A percentile compares a stretch with the other conserved stretches of the same genome.
Evolutionary conservation across 2,113 vertebrate genomes (phyloP).

Genomic region (Pomatorhinus ruficollis): DNA sequence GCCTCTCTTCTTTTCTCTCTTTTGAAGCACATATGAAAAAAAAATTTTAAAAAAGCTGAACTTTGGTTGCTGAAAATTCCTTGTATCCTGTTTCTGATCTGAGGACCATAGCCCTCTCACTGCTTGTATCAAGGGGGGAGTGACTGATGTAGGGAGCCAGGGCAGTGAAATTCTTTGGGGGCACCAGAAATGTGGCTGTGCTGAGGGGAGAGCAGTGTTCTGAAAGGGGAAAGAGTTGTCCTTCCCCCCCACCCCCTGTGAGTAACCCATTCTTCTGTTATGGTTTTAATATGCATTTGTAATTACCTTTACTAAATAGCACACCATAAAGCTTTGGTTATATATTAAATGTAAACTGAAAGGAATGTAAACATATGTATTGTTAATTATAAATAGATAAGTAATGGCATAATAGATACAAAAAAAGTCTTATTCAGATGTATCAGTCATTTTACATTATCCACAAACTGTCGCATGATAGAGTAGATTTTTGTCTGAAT

Average conservation of each 20-base stretch:
- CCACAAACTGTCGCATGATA: conserved; percentile 95
- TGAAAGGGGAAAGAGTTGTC: conserved; percentile 62
- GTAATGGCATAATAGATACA: conserved; percentile 80
- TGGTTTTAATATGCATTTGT: conserved; percentile 84
- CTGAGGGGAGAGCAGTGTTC: conserved; percentile 66
- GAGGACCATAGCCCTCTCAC: not conserved
- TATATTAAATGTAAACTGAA: conserved; percentile 97
- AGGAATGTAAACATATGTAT: conserved; percentile 99
- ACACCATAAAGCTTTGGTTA: conserved; percentile 91
- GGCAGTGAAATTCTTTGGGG: conserved; percentile 12
- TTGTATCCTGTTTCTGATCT: not conserved
- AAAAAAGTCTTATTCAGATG: conserved; percentile 85
- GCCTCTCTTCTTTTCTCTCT: not conserved
- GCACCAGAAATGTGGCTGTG: conserved; percentile 49
- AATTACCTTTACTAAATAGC: conserved; percentile 89
- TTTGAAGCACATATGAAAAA: not conserved
- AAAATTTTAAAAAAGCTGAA: not conserved
- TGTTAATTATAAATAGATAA: conserved; percentile 98
- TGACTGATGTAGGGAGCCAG: conserved; percentile 51
- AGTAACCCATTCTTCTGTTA: conserved; percentile 75
- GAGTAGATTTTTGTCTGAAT: conserved; percentile 89
- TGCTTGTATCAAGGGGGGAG: conserved; percentile 33
- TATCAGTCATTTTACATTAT: conserved; percentile 91
- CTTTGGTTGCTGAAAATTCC: not conserved
- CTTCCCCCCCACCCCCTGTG: conserved; percentile 44